Percentiles rank a stretch among this genome's conserved stretches.
These are phyloP conservation scores for Liposcelis brunnea DNA, from an alignment of 2,888 invertebrate genomes.

Conservation along the genomic window DNA sequence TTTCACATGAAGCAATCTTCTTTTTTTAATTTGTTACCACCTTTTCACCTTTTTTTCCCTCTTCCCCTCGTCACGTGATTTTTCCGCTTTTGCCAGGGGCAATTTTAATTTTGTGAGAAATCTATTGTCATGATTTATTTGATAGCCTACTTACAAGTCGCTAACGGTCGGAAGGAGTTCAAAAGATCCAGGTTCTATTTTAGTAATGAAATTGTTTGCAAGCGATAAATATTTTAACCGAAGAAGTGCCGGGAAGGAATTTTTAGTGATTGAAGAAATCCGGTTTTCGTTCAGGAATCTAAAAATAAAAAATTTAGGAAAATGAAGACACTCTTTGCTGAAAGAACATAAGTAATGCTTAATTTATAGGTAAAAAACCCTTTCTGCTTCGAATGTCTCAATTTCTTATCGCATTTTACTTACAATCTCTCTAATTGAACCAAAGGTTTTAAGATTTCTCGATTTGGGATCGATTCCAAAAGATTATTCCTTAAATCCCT, in stretches of 20 bases:
- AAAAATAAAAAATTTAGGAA: conserved; percentile 14
- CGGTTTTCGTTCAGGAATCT: conserved; percentile 29
- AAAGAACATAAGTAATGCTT: not conserved
- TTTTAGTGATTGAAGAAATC: conserved; percentile 22
- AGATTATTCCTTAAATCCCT: too few species aligned
- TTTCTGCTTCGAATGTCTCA: too few species aligned
- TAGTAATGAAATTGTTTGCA: conserved; percentile 29
- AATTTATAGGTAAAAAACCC: too few species aligned
- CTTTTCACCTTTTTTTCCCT: too few species aligned
- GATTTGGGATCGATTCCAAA: too few species aligned
- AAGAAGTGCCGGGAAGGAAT: conserved; percentile 25
- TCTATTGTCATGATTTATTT: not conserved
- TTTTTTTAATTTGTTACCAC: too few species aligned
- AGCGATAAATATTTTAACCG: conserved; percentile 29
- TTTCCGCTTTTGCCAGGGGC: not conserved
- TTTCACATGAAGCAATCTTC: conserved; percentile 7
- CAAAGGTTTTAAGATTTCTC: too few species aligned
- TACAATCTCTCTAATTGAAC: too few species aligned
- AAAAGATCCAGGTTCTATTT: conserved; percentile 25
- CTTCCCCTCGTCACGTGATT: not conserved
- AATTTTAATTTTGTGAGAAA: not conserved
- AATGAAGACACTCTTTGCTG: not conserved
- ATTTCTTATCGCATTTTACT: too few species aligned
- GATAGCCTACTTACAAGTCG: conserved; percentile 28
- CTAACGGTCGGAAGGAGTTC: conserved; percentile 25